A percentile compares a stretch with the other conserved stretches of the same genome.
These are phyloP conservation scores for Crioceris asparagi DNA, from an alignment of 2,888 invertebrate genomes.

Conservation along the genomic window DNA sequence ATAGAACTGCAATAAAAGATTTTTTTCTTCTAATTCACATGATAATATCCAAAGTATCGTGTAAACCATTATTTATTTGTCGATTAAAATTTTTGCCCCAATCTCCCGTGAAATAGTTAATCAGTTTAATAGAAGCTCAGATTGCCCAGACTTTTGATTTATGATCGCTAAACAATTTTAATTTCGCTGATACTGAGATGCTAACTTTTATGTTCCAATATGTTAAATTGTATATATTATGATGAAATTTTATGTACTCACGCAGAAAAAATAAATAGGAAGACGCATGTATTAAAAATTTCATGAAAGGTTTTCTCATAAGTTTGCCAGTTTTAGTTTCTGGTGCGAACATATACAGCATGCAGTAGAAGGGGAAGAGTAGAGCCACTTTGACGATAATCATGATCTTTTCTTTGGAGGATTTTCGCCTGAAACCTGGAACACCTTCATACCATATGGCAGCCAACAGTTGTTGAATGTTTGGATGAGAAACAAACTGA, in stretches of 20 bases:
- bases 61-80: no score
- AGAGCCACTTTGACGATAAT: constrained; percentile 59
- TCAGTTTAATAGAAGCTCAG: no score
- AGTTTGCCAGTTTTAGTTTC: constrained; percentile 68
- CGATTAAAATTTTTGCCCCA: no score
- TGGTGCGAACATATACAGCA: constrained; percentile 76
- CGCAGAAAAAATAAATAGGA: constrained; percentile 89
- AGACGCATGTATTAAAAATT: constrained; percentile 88
- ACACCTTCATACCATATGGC: constrained; percentile 93
- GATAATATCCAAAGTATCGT: no score
- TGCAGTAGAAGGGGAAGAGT: constrained; percentile 79
- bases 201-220: no score
- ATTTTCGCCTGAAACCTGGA: constrained; percentile 83
- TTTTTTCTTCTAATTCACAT: no score
- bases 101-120: no score
- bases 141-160: no score
- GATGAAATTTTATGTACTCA: no score
- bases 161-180: no score
- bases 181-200: no score
- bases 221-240: no score
- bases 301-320: constrained; percentile 92
- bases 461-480: constrained; percentile 84
- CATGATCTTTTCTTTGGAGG: constrained; percentile 54
- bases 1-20: constrained; percentile 60
- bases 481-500: constrained; percentile 63